Percentiles rank a stretch among this genome's conserved stretches.
phyloP scores from a whole-genome alignment of 2,113 vertebrate genomes.

The pig (Sus scrofa) region DNA sequence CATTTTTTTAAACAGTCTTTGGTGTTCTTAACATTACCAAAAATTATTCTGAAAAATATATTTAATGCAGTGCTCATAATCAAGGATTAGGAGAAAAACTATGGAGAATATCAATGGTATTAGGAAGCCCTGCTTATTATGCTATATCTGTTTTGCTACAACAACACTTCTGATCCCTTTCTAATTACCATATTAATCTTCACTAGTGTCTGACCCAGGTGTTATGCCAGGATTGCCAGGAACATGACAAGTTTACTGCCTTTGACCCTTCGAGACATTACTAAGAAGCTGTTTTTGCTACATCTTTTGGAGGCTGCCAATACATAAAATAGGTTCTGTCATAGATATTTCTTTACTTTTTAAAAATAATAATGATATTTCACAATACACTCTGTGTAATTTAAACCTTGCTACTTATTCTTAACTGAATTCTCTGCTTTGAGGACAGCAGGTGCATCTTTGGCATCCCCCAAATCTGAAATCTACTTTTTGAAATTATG shows the following conservation, averaged over 20 bases:
- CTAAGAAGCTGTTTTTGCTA: conserved; percentile 66
- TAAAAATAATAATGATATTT: conserved; percentile 79
- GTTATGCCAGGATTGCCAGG: conserved; percentile 60
- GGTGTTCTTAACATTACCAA: background rate
- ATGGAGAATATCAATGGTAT: background rate
- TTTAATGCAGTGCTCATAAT: background rate
- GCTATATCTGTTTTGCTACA: conserved; percentile 59
- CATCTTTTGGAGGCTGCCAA: conserved; percentile 59
- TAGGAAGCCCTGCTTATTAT: background rate
- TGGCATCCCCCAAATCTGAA: background rate
- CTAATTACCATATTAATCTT: conserved; percentile 85
- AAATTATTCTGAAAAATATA: background rate
- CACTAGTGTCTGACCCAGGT: conserved; percentile 71
- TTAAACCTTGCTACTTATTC: conserved; percentile 16
- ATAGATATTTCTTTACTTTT: conserved; percentile 66
- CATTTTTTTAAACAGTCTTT: background rate
- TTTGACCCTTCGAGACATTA: conserved; percentile 78
- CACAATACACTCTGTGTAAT: conserved; percentile 36
- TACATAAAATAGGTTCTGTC: conserved; percentile 75
- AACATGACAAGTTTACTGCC: conserved; percentile 80
- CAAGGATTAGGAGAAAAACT: background rate
- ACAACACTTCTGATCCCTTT: conserved; percentile 69
- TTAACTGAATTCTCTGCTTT: conserved; percentile 53
- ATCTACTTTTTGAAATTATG: background rate
- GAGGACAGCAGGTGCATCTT: background rate